Base-by-base conservation (phyloP, 1,140 invertebrate genomes). In the Drosophila ohnishii region DNA sequence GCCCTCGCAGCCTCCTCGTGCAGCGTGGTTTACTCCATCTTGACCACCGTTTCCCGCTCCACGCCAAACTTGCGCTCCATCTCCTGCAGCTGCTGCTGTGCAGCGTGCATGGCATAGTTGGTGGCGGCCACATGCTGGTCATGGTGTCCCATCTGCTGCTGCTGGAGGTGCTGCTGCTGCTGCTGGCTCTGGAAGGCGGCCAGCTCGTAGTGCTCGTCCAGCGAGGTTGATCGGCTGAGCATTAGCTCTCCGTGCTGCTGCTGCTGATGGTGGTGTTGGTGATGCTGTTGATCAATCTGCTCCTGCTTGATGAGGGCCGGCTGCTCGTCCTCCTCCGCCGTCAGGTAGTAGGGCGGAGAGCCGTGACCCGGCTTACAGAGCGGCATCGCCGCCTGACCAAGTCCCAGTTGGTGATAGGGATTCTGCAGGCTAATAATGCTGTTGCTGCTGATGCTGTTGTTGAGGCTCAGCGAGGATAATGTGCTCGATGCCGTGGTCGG, bases 41-140 rank as follows among this genome's bases (percentile, higher is more conserved):
- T 91, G 34, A 91, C 90, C 53, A 91, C 78, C 32, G 85, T 76
- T 22, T 90, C 88, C 34, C 90, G 80, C 50, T 91, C 88, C 48
- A 75, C 77, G 40, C 65, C 77, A 39, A 72, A 86, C 70, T 91
- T 91, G 6, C 90, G 74, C 9, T 75, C 83, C 25, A 87, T 82
- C 35, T 90, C 88, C 19, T 90, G 80, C 47, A 89, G 48, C 66
- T 55, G 51, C 34, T 55, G 51, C 19, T 55, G 51, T 2, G 51
- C 19, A 25, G 51, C 51, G 19, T 88, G 88, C 48, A 90, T 65
- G 10, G 74, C 58, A 71, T 77, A 85, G 76, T 64, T 89, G 60
- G 34, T 55, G 34, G 51, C 51, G 9, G 79, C 58, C 30, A 62
- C 51, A 25, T 91, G 90, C 63, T 91, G 85, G 25, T 88, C 78